Percentiles rank a stretch among this genome's conserved stretches.
phyloP scores from a whole-genome alignment of 2,113 vertebrate genomes.

The Leptosomus discolor region DNA sequence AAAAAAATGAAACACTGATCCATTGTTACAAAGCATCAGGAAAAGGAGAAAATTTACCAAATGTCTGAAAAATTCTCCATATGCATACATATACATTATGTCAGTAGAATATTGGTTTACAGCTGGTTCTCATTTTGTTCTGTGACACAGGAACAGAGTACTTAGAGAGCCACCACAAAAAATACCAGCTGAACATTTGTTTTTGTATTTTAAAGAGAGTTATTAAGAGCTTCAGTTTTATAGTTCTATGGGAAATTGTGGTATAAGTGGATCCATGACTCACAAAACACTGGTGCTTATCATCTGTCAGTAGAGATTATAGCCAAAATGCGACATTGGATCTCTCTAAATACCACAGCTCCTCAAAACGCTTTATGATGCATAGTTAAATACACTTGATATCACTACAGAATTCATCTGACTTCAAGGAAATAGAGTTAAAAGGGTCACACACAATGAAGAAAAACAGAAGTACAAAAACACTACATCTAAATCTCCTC shows the following conservation, averaged over 20 bases:
- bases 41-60: constrained; percentile 15
- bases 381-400: background rate
- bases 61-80: background rate
- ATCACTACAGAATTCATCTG: background rate
- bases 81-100: background rate
- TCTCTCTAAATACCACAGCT: constrained; percentile 10
- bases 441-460: background rate
- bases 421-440: constrained; percentile 24
- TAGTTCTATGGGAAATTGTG: constrained; percentile 59
- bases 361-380: background rate
- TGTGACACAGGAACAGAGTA: constrained; percentile 46
- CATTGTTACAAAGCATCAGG: background rate
- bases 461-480: background rate
- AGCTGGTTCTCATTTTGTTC: constrained; percentile 49
- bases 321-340: background rate
- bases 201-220: constrained; percentile 46
- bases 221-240: constrained; percentile 31
- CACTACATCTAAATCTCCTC: background rate
- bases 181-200: constrained; percentile 37
- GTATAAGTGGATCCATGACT: constrained; percentile 50
- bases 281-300: constrained; percentile 29
- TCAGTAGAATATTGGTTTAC: background rate
- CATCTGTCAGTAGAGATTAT: constrained; percentile 23
- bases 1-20: background rate
- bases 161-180: constrained; percentile 37